Conservation (phyloP, 64 coral and sea anemone genomes). For the Trachythela sp. region DNA sequence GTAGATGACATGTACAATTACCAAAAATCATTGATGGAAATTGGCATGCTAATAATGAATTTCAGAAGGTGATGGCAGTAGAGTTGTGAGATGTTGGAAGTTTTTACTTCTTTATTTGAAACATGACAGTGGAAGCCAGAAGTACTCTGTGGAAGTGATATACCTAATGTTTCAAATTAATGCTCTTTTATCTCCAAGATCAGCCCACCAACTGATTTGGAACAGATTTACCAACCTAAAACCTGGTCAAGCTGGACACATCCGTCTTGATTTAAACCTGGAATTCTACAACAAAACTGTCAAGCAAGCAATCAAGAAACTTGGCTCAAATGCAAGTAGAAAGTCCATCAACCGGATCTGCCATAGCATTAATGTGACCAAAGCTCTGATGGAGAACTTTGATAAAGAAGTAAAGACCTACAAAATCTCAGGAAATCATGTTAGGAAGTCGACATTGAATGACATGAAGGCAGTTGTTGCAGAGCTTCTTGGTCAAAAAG, state of each 20-base stretch:
- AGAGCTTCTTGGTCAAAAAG: not conserved
- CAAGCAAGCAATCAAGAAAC: constrained; percentile 1
- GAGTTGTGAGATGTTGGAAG: not conserved
- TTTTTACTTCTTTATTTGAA: constrained; percentile 21
- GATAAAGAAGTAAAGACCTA: not conserved
- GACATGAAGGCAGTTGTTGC: not conserved
- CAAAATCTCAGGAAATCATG: not conserved
- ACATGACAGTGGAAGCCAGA: not conserved
- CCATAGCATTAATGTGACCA: not conserved
- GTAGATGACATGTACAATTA: constrained; percentile 25
- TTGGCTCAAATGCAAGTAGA: constrained; percentile 8
- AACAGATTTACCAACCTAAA: constrained; percentile 11
- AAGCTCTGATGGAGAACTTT: not conserved
- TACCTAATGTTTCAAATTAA: not conserved
- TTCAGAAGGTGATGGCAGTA: constrained; percentile 1
- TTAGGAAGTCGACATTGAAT: not conserved
- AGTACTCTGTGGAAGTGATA: not conserved
- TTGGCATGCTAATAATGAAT: constrained; percentile 15
- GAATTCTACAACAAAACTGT: constrained; percentile 1
- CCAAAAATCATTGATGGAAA: constrained; percentile 9
- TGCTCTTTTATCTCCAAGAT: not conserved
- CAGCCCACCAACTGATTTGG: constrained; percentile 14
- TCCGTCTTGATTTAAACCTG: constrained; percentile 1
- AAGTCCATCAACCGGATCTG: not conserved
- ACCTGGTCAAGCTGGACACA: not conserved